Conservation (phyloP, 2,888 invertebrate species). For the Pachymerium ferrugineum region DNA sequence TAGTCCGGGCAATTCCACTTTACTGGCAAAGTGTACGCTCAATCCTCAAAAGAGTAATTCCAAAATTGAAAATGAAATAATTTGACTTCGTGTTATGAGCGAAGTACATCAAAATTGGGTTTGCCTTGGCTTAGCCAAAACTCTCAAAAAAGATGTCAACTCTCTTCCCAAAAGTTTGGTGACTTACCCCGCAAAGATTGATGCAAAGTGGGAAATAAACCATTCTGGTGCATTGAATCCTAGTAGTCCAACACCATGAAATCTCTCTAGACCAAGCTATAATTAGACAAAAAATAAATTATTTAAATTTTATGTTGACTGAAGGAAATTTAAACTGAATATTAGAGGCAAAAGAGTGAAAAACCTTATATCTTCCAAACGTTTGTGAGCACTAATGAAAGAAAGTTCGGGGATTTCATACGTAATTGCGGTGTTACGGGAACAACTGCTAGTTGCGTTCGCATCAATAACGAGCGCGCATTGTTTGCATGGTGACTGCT, state of each 20-base stretch:
- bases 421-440: too few species aligned
- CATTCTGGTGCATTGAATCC: conserved; percentile 88
- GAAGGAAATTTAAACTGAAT: too few species aligned
- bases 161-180: too few species aligned
- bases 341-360: too few species aligned
- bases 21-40: too few species aligned
- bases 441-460: too few species aligned
- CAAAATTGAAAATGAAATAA: conserved; percentile 65
- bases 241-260: conserved; percentile 76
- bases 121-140: conserved; percentile 36
- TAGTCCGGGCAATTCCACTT: too few species aligned
- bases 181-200: conserved; percentile 80
- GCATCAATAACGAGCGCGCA: too few species aligned
- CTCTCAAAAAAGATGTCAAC: neutral
- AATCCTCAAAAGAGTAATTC: conserved; percentile 76
- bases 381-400: too few species aligned
- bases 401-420: too few species aligned
- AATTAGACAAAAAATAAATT: neutral
- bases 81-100: conserved; percentile 85
- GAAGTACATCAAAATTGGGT: conserved; percentile 61
- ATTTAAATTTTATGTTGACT: neutral
- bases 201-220: conserved; percentile 77
- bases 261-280: conserved; percentile 71
- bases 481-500: too few species aligned
- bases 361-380: too few species aligned